Evolutionary conservation across 2,888 invertebrate species (phyloP), one percentile per base, ranked within the genome.

Genomic region (Eupithecia insigniata): DNA sequence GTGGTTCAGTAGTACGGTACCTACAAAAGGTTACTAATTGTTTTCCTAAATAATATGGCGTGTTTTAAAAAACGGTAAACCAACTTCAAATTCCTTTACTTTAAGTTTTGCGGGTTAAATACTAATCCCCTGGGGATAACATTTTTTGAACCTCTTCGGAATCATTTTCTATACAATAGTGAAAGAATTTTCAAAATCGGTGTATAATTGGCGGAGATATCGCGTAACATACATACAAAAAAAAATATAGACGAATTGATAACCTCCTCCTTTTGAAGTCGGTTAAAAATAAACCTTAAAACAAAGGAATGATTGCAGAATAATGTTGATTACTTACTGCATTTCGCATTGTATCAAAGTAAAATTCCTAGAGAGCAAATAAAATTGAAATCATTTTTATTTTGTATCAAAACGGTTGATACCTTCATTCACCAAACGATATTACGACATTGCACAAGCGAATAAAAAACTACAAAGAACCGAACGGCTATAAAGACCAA

Each of bases 381-480:
- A 3, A 12, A 55, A 14, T 26, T 55, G 1, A 55, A 12, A n/a
- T n/a, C 1, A 55, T 26, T 22, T 26, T 26, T 12, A 55, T 4
- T 51, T 22, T 22, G 22, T 22, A 51, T 4, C 55, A 55, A 26
- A 26, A 14, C 22, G 12, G 55, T 5, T 55, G 22, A 22, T 46
- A 22, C 12, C 51, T 22, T 22, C 51, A 51, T 22, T n/a, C 10
- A 43, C 22, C 51, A 51, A 51, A 22, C 22, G 55, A 4, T 22
- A 30, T 34, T 18, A 5, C 34, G 22, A 32, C 12, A 62, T 32
- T n/a, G n/a, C 62, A 22, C 62, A 62, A 34, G 30, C 62, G 14
- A 34, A 36, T 64, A 36, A 34, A 32, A 62, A 64, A 64, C 64
- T 36, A 64, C 64, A 64, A 64, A 64, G 64, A 64, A 64, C 12